Base-by-base conservation (phyloP, 2,797 vertebrate species). In the Peromyscus nudipes region DNA sequence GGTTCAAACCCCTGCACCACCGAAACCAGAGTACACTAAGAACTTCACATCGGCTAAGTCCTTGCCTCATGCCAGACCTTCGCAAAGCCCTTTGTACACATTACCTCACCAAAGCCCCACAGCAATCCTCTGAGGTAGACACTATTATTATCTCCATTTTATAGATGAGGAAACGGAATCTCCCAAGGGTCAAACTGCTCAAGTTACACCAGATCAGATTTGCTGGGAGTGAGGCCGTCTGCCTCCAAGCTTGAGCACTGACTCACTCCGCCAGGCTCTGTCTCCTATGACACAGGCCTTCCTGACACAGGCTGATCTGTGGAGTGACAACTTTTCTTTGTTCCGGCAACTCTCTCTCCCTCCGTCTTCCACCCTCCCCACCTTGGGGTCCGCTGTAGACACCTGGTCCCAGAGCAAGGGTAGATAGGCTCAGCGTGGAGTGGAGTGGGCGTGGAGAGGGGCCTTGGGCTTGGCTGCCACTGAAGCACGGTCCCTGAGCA, bases 371-470 rank as follows among this genome's bases (percentile, higher is more conserved):
- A 0, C 65, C 84, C 16, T 1, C 25, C 34, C 43, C 31, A 1
- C 34, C 77, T 83, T 77, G 49, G 73, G 10, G 23, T 77, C 40
- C 4, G 27, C 64, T 2, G 73, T n/a, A 49, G 97, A 96, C 96
- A 95, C 75, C 79, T 13, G 96, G 96, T 69, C 62, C 67, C 31
- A 62, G 81, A 96, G 93, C 90, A 73, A 80, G 62, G 62, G 12
- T 60, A 29, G 88, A 46, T 23, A 91, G 57, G 96, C n/a, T 1
- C 7, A 6, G 11, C 8, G 0, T 0, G 14, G 40, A 31, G 16
- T 34, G 29, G 34, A 0, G 25, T 19, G 52, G 55, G 7, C 43
- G 12, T 1, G 40, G 85, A 90, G 34, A 27, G 80, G 0, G 23
- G 31, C 2, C 57, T 43, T 37, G 23, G 0, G 14, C 52, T 27